A percentile compares a stretch with the other conserved stretches of the same genome.
These are phyloP conservation scores for Melanotaenia parkinsoni DNA, from an alignment of 2,797 vertebrate species.

Conservation along the genomic window DNA sequence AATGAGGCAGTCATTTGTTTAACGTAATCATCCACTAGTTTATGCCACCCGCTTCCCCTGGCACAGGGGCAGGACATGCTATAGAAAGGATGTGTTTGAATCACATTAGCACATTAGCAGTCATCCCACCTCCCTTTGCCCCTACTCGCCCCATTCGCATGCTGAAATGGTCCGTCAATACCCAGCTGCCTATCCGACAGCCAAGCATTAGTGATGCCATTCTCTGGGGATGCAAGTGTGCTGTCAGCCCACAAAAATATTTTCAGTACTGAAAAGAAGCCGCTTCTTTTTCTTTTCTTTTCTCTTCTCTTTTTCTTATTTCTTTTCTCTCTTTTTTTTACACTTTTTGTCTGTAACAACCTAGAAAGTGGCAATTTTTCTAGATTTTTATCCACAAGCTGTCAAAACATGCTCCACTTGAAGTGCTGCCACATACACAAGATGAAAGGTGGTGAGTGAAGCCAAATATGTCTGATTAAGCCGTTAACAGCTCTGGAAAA, in stretches of 20 bases:
- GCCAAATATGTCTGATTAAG: constrained; percentile 24
- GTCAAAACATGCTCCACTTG: constrained; percentile 51
- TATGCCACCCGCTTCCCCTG: constrained; percentile 64
- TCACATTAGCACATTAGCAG: constrained; percentile 51
- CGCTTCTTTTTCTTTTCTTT: not conserved
- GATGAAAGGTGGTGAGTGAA: constrained; percentile 32
- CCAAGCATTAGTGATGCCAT: constrained; percentile 63
- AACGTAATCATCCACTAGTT: constrained; percentile 75
- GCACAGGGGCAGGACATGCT: constrained; percentile 55
- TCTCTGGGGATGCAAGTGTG: constrained; percentile 41
- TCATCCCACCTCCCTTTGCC: constrained; percentile 13
- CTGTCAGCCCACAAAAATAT: constrained; percentile 44
- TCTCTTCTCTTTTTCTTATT: not conserved
- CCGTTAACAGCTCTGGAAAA: constrained; percentile 14
- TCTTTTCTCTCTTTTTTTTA: not conserved
- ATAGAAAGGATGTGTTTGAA: constrained; percentile 64
- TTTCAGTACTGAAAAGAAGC: constrained; percentile 35
- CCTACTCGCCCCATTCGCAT: constrained; percentile 39
- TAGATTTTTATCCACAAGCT: constrained; percentile 38
- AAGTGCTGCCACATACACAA: constrained; percentile 39
- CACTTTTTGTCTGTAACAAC: constrained; percentile 20
- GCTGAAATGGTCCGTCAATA: constrained; percentile 49
- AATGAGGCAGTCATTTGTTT: constrained; percentile 78
- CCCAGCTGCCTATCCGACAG: constrained; percentile 53
- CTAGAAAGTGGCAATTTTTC: constrained; percentile 39